Conservation (phyloP, 2,888 invertebrate species). For the Ariolimax columbianus region DNA sequence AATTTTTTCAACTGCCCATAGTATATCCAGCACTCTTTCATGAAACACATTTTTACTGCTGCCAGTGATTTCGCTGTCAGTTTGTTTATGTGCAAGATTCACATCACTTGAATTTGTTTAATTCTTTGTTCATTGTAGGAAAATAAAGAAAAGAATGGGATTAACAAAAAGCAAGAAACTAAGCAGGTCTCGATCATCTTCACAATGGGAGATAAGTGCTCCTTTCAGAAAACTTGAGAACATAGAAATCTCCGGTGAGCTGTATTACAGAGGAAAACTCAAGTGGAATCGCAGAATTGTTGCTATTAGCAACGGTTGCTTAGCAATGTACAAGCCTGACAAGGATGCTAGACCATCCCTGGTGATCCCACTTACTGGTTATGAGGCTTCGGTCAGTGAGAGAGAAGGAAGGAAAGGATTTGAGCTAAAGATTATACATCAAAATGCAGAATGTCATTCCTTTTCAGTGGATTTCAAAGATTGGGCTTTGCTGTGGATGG, state of each 20-base stretch:
- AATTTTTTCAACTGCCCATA: no score
- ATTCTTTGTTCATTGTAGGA: not conserved
- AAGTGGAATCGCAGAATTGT: constrained; percentile 72
- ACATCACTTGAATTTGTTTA: no score
- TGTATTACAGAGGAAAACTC: constrained; percentile 69
- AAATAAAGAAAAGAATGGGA: constrained; percentile 60
- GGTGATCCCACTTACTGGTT: constrained; percentile 68
- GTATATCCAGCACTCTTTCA: no score
- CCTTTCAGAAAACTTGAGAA: constrained; percentile 66
- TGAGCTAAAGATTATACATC: constrained; percentile 70
- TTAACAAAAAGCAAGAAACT: constrained; percentile 55
- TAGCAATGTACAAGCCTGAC: constrained; percentile 72
- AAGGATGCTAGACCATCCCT: constrained; percentile 67
- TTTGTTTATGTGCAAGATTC: no score
- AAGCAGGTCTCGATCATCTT: constrained; percentile 61
- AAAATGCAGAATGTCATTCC: constrained; percentile 66
- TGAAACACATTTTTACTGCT: no score
- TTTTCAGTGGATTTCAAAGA: constrained; percentile 72
- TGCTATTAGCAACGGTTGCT: constrained; percentile 66
- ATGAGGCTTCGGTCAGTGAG: constrained; percentile 65
- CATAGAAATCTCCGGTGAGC: constrained; percentile 69
- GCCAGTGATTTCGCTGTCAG: no score
- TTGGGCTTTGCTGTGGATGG: constrained; percentile 72
- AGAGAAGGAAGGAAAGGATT: constrained; percentile 66
- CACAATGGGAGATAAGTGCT: constrained; percentile 64